Percentiles rank a stretch among this genome's conserved stretches.
Conservation (phyloP, 2,888 invertebrate species). For the Furcula furcula region DNA sequence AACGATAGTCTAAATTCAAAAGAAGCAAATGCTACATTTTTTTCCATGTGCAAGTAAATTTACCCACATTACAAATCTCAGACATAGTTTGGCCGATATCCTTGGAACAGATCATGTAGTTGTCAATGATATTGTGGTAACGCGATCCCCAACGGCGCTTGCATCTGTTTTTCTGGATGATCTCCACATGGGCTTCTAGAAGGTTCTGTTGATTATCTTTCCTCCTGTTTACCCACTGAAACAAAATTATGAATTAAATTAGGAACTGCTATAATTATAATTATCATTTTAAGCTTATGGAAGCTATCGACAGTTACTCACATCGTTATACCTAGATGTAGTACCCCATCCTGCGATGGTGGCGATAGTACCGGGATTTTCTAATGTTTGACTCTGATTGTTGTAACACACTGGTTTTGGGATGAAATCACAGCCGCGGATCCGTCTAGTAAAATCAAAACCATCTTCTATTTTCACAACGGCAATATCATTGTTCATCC, state of each 20-base stretch:
- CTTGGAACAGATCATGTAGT: constrained; percentile 71
- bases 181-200: constrained; percentile 55
- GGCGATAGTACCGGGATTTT: constrained; percentile 55
- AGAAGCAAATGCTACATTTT: constrained; percentile 23
- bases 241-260: too few relatives aligned
- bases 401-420: constrained; percentile 66
- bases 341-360: constrained; percentile 68
- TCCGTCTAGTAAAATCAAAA: constrained; percentile 59
- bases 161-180: constrained; percentile 57
- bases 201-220: constrained; percentile 57
- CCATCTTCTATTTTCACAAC: constrained; percentile 66
- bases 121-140: constrained; percentile 67
- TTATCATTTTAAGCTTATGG: background rate
- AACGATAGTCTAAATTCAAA: constrained; percentile 1
- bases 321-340: constrained; percentile 58
- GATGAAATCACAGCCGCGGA: constrained; percentile 62
- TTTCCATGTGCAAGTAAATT: too few relatives aligned
- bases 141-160: constrained; percentile 65
- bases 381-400: constrained; percentile 60
- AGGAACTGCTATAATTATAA: too few relatives aligned
- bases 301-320: constrained; percentile 37
- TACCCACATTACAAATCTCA: constrained; percentile 71
- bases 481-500: constrained; percentile 75
- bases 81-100: constrained; percentile 70
- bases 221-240: constrained; percentile 61